Evolutionary conservation across 2,888 invertebrate species (phyloP).

Genomic region (Therioaphis trifolii): DNA sequence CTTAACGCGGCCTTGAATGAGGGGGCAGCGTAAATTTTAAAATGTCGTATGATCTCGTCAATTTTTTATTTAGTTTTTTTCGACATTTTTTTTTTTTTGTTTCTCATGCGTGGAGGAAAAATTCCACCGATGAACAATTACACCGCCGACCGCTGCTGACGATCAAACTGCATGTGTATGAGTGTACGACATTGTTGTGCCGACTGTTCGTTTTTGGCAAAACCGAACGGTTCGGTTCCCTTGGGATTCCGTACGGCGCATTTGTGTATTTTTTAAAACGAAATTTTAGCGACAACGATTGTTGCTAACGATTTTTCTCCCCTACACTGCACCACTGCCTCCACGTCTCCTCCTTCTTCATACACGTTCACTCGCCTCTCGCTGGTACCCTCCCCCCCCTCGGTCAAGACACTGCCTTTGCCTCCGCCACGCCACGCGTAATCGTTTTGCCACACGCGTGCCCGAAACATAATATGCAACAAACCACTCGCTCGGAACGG

Average conservation of each 20-base stretch:
- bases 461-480: too few relatives aligned
- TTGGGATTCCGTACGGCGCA: neutral
- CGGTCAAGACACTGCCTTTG: neutral
- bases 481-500: too few relatives aligned
- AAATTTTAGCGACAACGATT: neutral
- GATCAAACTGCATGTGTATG: neutral
- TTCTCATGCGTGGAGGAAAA: neutral
- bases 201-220: constrained; percentile 13
- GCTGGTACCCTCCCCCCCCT: too few relatives aligned
- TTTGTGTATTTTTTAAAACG: neutral
- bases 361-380: too few relatives aligned
- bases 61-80: too few relatives aligned
- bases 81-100: too few relatives aligned
- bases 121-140: neutral
- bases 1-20: too few relatives aligned
- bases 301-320: neutral
- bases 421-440: neutral
- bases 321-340: too few relatives aligned
- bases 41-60: too few relatives aligned
- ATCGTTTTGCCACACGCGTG: too few relatives aligned
- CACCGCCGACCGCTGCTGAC: neutral
- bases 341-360: too few relatives aligned
- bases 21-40: too few relatives aligned
- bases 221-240: neutral
- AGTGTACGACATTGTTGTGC: neutral